Percentiles rank a stretch among this genome's conserved stretches.
Evolutionary conservation across 2,797 vertebrate genomes (phyloP).

Genomic region (Tachyglossus aculeatus): DNA sequence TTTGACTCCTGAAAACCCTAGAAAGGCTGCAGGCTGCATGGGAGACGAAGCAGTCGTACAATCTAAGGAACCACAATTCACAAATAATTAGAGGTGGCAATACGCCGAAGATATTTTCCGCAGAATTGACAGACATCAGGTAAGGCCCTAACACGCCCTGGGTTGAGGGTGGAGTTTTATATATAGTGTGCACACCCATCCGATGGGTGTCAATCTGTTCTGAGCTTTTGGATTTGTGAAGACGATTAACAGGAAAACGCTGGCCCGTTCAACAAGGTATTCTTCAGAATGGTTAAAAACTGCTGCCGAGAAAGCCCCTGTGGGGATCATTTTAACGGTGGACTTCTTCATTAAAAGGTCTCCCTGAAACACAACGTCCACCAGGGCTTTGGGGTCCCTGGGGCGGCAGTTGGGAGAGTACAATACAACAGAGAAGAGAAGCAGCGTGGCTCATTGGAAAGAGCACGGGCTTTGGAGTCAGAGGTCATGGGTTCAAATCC

Average conservation of each 20-base stretch:
- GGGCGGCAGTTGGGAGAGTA: too few relatives aligned
- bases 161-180: neutral
- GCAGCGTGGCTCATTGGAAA: too few relatives aligned
- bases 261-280: neutral
- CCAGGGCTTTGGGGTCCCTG: too few relatives aligned
- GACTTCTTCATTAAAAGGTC: too few relatives aligned
- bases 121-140: neutral
- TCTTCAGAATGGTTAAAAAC: too few relatives aligned
- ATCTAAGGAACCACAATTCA: neutral
- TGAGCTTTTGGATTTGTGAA: neutral
- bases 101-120: neutral
- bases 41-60: neutral
- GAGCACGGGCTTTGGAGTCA: too few relatives aligned
- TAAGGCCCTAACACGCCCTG: neutral
- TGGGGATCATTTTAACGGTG: too few relatives aligned
- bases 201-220: neutral
- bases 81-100: neutral
- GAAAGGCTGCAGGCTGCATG: neutral
- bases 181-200: neutral
- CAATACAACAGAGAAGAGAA: too few relatives aligned
- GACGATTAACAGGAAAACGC: neutral
- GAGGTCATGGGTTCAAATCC: too few relatives aligned
- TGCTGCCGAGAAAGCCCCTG: too few relatives aligned
- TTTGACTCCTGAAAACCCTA: neutral
- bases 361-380: too few relatives aligned